Base-by-base conservation (phyloP, 1,140 invertebrate genomes). In the Oreohelix idahoensis region DNA sequence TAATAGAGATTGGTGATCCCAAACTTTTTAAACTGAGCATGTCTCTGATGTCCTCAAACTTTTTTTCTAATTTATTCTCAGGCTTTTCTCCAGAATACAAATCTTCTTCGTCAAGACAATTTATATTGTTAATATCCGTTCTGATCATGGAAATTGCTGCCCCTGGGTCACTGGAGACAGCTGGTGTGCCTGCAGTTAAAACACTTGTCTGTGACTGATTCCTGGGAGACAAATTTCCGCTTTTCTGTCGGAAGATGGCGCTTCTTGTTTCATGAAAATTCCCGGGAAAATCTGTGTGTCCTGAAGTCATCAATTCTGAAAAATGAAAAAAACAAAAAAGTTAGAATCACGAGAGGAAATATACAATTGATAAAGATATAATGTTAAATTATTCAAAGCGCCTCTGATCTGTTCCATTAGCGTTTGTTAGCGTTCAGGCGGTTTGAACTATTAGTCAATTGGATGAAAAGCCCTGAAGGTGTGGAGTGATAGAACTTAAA, bases 91-190 rank as follows among this genome's bases (percentile, higher is more conserved):
- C 71, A 39, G 39, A 29, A 42, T 74, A 5, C 10, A 11, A 26
- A 42, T 74, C 36, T 17, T 42, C 38, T 39, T 74, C 38, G 1
- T 32, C 4, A 32, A 32, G 29, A 35, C n/a, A 49, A 42, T 39
- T 74, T 74, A 39, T 74, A 10, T 42, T 74, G 38, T 49, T 49
- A 39, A 74, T 39, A 74, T 74, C 38, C 15, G 1, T 20, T 74
- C 42, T 10, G 15, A 39, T 26, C 71, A 39, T 20, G 5, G 36
- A 29, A 36, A 36, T 26, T 26, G 38, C 42, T 2, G 71, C 38
- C 35, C 35, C 42, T 20, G 20, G 38, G 71, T 8, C 71, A 49
- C 11, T 49, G 1, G 29, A 32, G 36, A n/a, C 71, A 74, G 71
- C 4, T 39, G 71, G 35, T 29, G 38, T 10, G 11, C 13, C 2